A percentile compares a stretch with the other conserved stretches of the same genome.
Evolutionary conservation across 1,140 invertebrate genomes (phyloP).

Genomic region (Pomacea maculata): DNA sequence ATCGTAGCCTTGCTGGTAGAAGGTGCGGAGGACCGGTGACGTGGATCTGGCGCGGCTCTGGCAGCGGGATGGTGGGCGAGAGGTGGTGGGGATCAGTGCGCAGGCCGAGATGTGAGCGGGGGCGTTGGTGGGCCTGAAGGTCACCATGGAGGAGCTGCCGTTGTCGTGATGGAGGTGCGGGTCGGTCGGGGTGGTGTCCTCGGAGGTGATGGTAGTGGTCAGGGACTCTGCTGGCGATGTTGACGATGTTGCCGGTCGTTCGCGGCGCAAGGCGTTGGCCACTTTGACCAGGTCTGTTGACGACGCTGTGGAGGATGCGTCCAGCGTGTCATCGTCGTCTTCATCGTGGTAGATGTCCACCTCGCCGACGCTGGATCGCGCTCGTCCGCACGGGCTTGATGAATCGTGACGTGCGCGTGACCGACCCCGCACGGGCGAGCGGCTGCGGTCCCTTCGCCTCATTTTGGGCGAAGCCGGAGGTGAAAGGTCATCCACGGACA

Average conservation of each 20-base stretch:
- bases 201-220: constrained; percentile 11
- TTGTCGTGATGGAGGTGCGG: not conserved
- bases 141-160: constrained; percentile 12
- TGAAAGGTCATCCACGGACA: not conserved
- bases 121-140: not conserved
- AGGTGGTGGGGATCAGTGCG: constrained; percentile 11
- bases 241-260: not conserved
- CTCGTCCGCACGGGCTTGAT: not conserved
- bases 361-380: not conserved
- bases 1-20: constrained; percentile 14
- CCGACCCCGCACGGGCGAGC: constrained; percentile 11
- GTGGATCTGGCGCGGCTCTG: constrained; percentile 6
- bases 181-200: constrained; percentile 10
- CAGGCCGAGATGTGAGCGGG: not conserved
- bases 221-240: not conserved
- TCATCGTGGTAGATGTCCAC: constrained; percentile 2
- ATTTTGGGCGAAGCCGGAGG: not conserved
- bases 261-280: constrained; percentile 7
- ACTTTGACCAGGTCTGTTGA: constrained; percentile 19
- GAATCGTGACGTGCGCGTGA: not conserved
- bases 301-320: constrained; percentile 14
- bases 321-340: constrained; percentile 12
- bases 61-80: constrained; percentile 12
- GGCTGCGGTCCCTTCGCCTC: not conserved
- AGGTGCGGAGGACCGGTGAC: not conserved